These are phyloP conservation scores for Leptosomus discolor DNA, from an alignment of 2,113 vertebrate genomes.

Conservation along the genomic window DNA sequence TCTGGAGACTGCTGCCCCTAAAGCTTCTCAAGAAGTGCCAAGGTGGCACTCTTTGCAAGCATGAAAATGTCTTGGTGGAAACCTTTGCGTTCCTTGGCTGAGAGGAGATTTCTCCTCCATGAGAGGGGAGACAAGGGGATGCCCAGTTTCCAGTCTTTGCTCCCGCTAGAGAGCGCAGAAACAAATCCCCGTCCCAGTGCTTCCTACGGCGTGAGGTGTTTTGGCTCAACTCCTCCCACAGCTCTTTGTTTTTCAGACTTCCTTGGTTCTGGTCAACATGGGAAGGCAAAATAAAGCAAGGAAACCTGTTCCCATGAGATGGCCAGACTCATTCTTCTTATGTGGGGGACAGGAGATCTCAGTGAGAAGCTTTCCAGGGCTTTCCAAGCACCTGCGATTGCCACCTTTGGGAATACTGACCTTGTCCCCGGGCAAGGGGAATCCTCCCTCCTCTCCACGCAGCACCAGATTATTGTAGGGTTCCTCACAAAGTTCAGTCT, in stretches of 20 bases:
- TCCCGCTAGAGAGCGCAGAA: not conserved
- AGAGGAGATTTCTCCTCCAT: not conserved
- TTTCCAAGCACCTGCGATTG: not conserved
- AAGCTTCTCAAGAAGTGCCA: not conserved
- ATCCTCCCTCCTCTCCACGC: not conserved
- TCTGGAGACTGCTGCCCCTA: not conserved
- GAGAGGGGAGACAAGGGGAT: not conserved
- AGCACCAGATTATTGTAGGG: not conserved
- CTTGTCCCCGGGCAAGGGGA: not conserved
- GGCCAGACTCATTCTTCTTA: not conserved
- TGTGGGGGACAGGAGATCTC: not conserved
- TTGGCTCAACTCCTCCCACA: not conserved
- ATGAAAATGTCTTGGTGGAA: not conserved
- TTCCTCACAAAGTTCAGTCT: not conserved
- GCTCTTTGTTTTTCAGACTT: constrained; percentile 43
- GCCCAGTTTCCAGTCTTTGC: not conserved
- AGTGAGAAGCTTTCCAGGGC: not conserved
- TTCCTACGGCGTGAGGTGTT: not conserved
- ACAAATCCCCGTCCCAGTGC: not conserved
- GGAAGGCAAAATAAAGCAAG: constrained; percentile 44
- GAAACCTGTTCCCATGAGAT: not conserved
- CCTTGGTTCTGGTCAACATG: constrained; percentile 30
- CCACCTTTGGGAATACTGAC: not conserved
- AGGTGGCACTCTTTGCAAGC: fast-evolving
- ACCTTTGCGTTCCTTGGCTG: not conserved